Evolutionary conservation across 1,140 invertebrate genomes (phyloP), one percentile per base, ranked within the genome.

Genomic region (Temnothorax longispinosus): DNA sequence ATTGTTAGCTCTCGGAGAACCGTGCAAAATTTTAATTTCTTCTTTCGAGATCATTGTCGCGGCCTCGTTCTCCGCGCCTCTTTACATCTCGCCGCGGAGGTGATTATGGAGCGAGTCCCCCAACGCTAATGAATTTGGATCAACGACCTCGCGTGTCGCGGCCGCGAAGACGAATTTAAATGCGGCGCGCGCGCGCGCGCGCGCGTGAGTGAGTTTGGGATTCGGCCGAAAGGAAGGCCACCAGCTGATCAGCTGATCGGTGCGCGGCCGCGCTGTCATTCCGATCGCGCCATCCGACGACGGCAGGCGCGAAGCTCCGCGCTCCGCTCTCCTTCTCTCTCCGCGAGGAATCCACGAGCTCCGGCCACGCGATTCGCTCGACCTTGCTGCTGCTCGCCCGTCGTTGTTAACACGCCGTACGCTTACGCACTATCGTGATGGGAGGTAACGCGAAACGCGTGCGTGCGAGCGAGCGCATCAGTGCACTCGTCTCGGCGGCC

Each of bases 191-290:
- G 13, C 87, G 87, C 50, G n/a, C n/a, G 60, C 56, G 13, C 67
- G 64, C 54, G 74, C 44, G 27, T 27, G 27, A 27, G 27, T 27
- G 44, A 35, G 47, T 77, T 77, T 47, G 35, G 52, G 52, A 88
- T 76, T 88, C 78, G 54, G 85, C 64, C 80, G 89, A 91, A 81
- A 76, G 87, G 87, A 90, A 91, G 89, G 90, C 90, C 89, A 89
- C 56, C 56, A 88, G 47, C 32, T 64, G 88, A 91, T 91, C 90
- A 91, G 90, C 90, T 91, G 90, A 91, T 91, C 85, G 80, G 80
- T 52, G 80, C 67, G 60, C 11, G 47, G 47, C 11, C 47, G 47
- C 77, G 65, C 81, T 91, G 90, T 91, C 90, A 91, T 91, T 86
- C 47, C 41, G 58, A 69, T 62, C 58, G 77, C 90, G 90, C 90